A percentile compares a stretch with the other conserved stretches of the same genome.
Conservation (phyloP, 2,888 invertebrate species). For the Oxyscelio sp. region DNA sequence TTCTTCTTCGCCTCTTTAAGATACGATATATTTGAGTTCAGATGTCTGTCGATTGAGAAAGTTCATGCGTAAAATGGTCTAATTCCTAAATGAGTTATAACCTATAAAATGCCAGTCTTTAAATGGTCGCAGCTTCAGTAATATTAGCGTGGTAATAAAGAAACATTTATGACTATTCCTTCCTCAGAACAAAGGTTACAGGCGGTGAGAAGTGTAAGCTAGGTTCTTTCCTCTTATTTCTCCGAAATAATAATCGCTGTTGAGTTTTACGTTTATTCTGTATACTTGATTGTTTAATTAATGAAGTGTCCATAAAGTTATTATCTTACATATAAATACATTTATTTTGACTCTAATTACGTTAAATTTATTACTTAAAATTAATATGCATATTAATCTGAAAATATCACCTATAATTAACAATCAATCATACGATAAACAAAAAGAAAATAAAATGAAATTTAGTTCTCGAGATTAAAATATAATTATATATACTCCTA, state of each 20-base stretch:
- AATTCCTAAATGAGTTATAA: constrained; percentile 86
- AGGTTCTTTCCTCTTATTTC: constrained; percentile 71
- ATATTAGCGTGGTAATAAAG: constrained; percentile 86
- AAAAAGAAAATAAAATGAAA: too few species aligned
- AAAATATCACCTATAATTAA: too few species aligned
- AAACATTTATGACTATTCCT: constrained; percentile 82
- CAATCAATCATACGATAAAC: too few species aligned
- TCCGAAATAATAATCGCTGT: constrained; percentile 76
- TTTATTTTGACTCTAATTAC: constrained; percentile 2
- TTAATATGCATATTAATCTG: too few species aligned
- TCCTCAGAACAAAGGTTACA: constrained; percentile 69
- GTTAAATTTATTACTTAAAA: not conserved
- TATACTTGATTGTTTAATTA: constrained; percentile 80
- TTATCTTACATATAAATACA: constrained; percentile 10
- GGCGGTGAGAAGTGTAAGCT: constrained; percentile 44
- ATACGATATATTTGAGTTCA: too few species aligned
- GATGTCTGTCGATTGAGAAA: too few species aligned
- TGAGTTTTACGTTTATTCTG: constrained; percentile 80
- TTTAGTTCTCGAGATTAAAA: too few species aligned
- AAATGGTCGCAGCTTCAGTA: constrained; percentile 82
- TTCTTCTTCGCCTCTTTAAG: too few species aligned
- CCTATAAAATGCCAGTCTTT: constrained; percentile 84
- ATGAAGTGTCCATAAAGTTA: constrained; percentile 72
- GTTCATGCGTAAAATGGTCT: constrained; percentile 85
- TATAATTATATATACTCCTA: too few species aligned